Evolutionary conservation across 2,797 vertebrate species (phyloP), one percentile per base, ranked within the genome.

Genomic region (Acestrorhynchus altus): DNA sequence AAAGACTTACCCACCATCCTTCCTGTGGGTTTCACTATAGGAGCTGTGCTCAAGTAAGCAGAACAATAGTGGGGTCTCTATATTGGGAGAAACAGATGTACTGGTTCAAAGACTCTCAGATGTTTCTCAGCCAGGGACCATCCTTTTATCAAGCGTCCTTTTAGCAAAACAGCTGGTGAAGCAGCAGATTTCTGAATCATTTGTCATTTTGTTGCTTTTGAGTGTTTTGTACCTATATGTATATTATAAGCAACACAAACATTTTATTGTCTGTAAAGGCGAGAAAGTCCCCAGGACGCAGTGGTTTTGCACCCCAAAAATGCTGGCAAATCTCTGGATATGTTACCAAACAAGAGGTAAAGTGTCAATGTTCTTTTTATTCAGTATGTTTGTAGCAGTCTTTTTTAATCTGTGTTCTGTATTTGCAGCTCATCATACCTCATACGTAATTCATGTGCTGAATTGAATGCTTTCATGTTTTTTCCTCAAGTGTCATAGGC

Each of bases 1-100:
- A 99, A 99, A 90, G 97, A 99, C 89, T 88, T 99, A 65, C 98
- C 98, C 72, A 99, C 98, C 12, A 89, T 94, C 26, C 94, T 99
- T 85, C 97, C 97, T 35, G 92, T 90, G 4, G 97, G 95, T 54
- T 99, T 99, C 89, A 99, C 97, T 68, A 95, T 99, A 0, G 98
- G 97, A 0, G 97, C 97, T 1, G 86, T 99, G 85, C 95, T 97
- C 80, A 97, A 96, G 98, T 99, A 89, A 94, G 96, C 89, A 26
- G 51, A 75, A 63, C 49, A 51, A 67, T 60, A 71, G 40, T 42
- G 15, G 31, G 8, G 46, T 9, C 46, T 78, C 49, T 82, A 39
- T 71, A 13, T 61, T 64, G n/a, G n/a, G n/a, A 26, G 31, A 72
- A 78, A 44, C 57, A 77, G 12, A 61, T 64, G 67, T 52, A 35